phyloP scores from a whole-genome alignment of 2,888 invertebrate genomes.

The Xylophagus ater region DNA sequence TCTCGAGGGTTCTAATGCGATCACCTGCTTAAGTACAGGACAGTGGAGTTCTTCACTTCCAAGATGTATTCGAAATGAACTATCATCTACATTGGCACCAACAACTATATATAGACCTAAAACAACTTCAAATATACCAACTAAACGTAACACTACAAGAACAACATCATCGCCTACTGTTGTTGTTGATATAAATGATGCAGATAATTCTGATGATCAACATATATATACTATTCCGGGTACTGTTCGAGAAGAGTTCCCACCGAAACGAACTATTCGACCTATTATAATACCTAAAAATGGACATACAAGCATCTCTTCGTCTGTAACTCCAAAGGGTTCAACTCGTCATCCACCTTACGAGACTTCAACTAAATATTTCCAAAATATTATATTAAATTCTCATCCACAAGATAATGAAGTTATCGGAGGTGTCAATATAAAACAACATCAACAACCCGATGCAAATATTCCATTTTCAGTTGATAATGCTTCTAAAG shows the following conservation, averaged over 20 bases:
- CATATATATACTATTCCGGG: constrained; percentile 29
- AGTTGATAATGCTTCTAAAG: constrained; percentile 46
- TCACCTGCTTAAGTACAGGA: constrained; percentile 64
- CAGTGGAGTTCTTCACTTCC: constrained; percentile 70
- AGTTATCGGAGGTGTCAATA: constrained; percentile 43
- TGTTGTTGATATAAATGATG: constrained; percentile 31
- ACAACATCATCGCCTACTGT: constrained; percentile 29
- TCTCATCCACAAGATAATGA: constrained; percentile 76
- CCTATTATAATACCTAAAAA: constrained; percentile 31
- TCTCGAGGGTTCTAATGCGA: constrained; percentile 53
- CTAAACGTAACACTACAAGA: constrained; percentile 33
- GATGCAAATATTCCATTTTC: constrained; percentile 56
- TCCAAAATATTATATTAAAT: constrained; percentile 46
- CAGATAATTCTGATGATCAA: constrained; percentile 23
- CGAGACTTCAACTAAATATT: constrained; percentile 28
- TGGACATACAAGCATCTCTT: constrained; percentile 31
- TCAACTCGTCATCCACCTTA: constrained; percentile 20
- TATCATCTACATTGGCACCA: constrained; percentile 33
- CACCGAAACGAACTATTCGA: constrained; percentile 35
- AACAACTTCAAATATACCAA: constrained; percentile 27
- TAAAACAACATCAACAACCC: constrained; percentile 52
- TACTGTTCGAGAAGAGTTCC: constrained; percentile 40
- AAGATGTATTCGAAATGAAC: constrained; percentile 56
- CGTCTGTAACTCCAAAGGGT: constrained; percentile 38
- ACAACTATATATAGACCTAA: constrained; percentile 33